Evolutionary conservation across 2,797 vertebrate species (phyloP), one percentile per base, ranked within the genome.

Genomic region (Paramormyrops hopkinsi): DNA sequence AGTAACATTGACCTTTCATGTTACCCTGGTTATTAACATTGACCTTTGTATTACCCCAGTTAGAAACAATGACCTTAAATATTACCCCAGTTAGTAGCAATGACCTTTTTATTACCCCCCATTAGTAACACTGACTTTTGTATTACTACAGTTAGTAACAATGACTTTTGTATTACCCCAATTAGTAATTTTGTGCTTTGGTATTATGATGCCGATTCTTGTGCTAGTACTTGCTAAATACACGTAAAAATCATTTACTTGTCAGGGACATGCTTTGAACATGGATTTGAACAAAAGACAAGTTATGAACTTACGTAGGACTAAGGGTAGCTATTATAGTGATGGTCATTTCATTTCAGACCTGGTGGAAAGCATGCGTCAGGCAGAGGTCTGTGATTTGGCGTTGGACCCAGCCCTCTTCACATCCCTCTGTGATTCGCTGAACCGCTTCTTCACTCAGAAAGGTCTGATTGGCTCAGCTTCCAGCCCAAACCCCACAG

Each of bases 331-430:
- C 7, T 44, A 1, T 82, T 82, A n/a, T n/a, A 82, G 76, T 85
- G 22, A 14, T 37, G 11, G 12, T 88, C 85, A 14, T 37, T 53
- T 19, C 29, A 14, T 90, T 59, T 46, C 94, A 98, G 97, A 98
- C 91, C 95, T 99, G 91, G 95, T 99, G 95, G 97, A 98, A 94
- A 98, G 98, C 93, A 97, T 99, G 93, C 97, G 98, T 4, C 98
- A 99, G 95, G 98, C 98, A 0, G 98, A 99, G 94, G 96, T 98
- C 89, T 97, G 97, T 91, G 98, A 99, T 93, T 99, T 98, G 98
- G 97, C 97, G 50, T 93, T 99, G 92, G 98, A 99, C 92, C 97
- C 98, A 50, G 93, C 96, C 0, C 96, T 99, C 91, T 99, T 99
- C 94, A 98, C 97, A 22, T 99, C 98, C 44, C 97, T 99, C 91